Evolutionary conservation across 2,113 vertebrate genomes (phyloP).

Genomic region (Corynorhinus townsendii): DNA sequence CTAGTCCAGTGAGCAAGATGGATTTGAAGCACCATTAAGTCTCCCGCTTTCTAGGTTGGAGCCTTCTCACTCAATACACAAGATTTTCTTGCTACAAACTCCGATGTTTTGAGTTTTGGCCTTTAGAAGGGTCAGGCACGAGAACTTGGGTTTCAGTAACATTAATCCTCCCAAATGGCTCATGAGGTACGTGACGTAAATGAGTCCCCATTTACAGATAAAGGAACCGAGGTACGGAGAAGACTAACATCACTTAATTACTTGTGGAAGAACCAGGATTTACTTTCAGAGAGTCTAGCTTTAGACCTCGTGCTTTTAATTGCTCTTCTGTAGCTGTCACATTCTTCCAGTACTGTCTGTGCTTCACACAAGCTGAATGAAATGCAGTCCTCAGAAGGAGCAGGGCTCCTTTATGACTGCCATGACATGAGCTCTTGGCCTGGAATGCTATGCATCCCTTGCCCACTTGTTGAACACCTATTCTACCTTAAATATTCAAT

Average conservation of each 20-base stretch:
- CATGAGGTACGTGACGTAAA: background rate
- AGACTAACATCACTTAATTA: background rate
- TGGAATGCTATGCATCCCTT: background rate
- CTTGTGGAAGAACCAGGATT: background rate
- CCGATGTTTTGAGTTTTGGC: background rate
- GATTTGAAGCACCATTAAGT: background rate
- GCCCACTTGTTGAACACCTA: background rate
- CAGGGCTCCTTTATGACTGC: no score
- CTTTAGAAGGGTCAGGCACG: background rate
- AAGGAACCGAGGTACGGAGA: background rate
- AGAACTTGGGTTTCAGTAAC: background rate
- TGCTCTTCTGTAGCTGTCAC: accelerated
- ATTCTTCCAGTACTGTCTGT: background rate
- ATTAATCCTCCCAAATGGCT: background rate
- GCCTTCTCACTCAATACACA: background rate
- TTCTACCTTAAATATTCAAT: background rate
- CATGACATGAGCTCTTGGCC: no score
- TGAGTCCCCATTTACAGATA: background rate
- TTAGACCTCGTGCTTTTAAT: background rate
- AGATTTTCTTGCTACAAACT: background rate
- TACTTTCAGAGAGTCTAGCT: background rate
- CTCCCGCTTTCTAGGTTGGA: background rate
- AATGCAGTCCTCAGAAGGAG: background rate
- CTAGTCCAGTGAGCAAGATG: background rate
- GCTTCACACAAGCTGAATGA: background rate